Percentiles rank a stretch among this genome's conserved stretches.
phyloP scores from a whole-genome alignment of 2,888 invertebrate species.

The Copidosoma aretas region DNA sequence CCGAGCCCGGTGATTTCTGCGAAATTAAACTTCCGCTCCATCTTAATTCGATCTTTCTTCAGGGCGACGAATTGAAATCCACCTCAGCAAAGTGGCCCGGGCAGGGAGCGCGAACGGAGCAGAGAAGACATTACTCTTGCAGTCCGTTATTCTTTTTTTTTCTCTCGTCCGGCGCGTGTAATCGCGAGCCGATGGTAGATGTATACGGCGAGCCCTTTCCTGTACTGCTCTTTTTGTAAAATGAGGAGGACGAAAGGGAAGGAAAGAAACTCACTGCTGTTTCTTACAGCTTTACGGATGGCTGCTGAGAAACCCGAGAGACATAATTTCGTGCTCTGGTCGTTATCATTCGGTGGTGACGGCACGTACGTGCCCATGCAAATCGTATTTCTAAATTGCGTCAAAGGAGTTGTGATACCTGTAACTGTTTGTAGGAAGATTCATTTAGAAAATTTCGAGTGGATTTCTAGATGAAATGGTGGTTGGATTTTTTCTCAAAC shows the following conservation, averaged over 20 bases:
- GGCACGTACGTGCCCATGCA: too few species aligned
- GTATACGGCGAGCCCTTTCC: neutral
- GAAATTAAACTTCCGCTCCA: conserved; percentile 37
- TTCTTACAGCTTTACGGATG: neutral
- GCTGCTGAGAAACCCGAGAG: too few species aligned
- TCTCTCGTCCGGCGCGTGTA: neutral
- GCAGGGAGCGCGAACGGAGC: neutral
- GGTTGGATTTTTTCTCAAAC: too few species aligned
- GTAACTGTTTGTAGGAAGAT: too few species aligned
- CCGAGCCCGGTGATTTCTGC: conserved; percentile 16
- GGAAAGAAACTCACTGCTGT: neutral
- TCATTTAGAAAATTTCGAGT: too few species aligned
- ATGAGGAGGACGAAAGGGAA: neutral
- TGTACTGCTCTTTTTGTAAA: neutral
- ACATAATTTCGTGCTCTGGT: too few species aligned
- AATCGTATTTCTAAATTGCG: too few species aligned
- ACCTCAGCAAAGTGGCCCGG: conserved; percentile 8
- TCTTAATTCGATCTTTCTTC: conserved; percentile 33
- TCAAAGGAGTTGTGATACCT: too few species aligned
- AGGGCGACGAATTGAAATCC: conserved; percentile 27
- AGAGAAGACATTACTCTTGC: conserved; percentile 13
- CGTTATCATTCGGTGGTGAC: too few species aligned
- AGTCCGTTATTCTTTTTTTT: conserved; percentile 10
- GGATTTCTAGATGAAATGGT: too few species aligned
- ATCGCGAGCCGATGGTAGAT: conserved; percentile 30